Base-by-base conservation (phyloP, 1,140 invertebrate species). In the Halyomorpha halys region DNA sequence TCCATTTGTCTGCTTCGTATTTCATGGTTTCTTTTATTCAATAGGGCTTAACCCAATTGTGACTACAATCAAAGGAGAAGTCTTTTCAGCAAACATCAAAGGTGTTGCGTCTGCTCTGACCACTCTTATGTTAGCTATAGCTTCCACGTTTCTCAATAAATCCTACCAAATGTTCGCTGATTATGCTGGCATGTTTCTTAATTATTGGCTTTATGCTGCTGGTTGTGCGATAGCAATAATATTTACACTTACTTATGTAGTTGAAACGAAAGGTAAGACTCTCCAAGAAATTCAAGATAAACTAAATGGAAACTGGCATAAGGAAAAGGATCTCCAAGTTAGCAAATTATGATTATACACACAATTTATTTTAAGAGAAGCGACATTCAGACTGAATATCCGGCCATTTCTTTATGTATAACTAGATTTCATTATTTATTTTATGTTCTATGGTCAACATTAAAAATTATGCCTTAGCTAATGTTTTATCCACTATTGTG, bases 201-300 rank as follows among this genome's bases (percentile, higher is more conserved):
- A 85, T 2, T 85, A 84, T 16, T 92, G 93, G 73, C 92, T 90
- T 76, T 91, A 86, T 80, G 78, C 85, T 68, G 85, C 84, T n/a
- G 70, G 83, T 0, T 61, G 83, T 4, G 79, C 85, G 8, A n/a
- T 63, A 5, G 63, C 65, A n/a, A 71, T 84, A 0, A 77, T 91
- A 21, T 87, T 85, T 70, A 79, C 82, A 0, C 73, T 86, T 19
- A 77, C 75, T 53, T 78, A 83, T 65, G 79, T 92, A 8, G 87
- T 89, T 0, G 89, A 92, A 76, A 91, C 89, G 0, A 91, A 90
- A 75, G 86, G 86, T 14, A 85, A 87, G 74, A 83, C 81, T 53
- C 78, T 90, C 27, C 80, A 85, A 67, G 80, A 91, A 76, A 90
- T 92, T 30, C 84, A 86, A 69, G 77, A 68, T 4, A 68, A 71